Percentiles rank a stretch among this genome's conserved stretches.
Conservation (phyloP, 2,888 invertebrate genomes). For the Ormyrus labotus region DNA sequence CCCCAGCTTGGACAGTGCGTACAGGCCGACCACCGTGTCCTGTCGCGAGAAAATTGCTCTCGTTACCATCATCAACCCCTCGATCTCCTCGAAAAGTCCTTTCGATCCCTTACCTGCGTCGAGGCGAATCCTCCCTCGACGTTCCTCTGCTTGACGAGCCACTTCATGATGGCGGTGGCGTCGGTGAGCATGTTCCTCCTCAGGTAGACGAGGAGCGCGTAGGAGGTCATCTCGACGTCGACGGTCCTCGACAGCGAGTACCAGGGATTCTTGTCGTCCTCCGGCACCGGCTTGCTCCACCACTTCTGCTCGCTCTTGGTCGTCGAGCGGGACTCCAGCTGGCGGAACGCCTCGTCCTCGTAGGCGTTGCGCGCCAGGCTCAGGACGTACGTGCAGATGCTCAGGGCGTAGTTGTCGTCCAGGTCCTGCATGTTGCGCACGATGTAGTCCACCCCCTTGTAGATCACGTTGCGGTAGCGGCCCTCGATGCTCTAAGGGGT, state of each 20-base stretch:
- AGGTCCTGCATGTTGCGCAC: conserved; percentile 81
- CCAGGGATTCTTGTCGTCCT: conserved; percentile 83
- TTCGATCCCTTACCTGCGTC: conserved; percentile 77
- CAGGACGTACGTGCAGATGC: conserved; percentile 86
- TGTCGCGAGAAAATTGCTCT: conserved; percentile 63
- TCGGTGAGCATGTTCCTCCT: conserved; percentile 76
- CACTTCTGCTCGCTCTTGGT: conserved; percentile 82
- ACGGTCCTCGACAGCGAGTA: conserved; percentile 82
- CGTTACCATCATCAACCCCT: too few relatives aligned
- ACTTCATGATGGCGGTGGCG: conserved; percentile 82
- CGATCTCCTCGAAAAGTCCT: too few relatives aligned
- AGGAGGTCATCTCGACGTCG: conserved; percentile 92
- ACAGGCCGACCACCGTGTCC: conserved; percentile 86
- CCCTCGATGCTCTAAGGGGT: conserved; percentile 63
- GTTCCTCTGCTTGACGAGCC: conserved; percentile 85
- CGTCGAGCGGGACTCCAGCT: conserved; percentile 78
- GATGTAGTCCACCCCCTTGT: conserved; percentile 87
- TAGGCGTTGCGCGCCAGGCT: conserved; percentile 85
- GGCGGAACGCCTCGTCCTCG: conserved; percentile 81
- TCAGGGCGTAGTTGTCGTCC: conserved; percentile 85
- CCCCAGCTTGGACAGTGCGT: conserved; percentile 83
- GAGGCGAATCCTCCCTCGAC: conserved; percentile 84
- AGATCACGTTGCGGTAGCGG: conserved; percentile 82
- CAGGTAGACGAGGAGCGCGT: conserved; percentile 86
- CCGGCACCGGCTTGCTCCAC: conserved; percentile 84